Evolutionary conservation across 2,797 vertebrate species (phyloP), one percentile per base, ranked within the genome.

Genomic region (Saguinus oedipus): DNA sequence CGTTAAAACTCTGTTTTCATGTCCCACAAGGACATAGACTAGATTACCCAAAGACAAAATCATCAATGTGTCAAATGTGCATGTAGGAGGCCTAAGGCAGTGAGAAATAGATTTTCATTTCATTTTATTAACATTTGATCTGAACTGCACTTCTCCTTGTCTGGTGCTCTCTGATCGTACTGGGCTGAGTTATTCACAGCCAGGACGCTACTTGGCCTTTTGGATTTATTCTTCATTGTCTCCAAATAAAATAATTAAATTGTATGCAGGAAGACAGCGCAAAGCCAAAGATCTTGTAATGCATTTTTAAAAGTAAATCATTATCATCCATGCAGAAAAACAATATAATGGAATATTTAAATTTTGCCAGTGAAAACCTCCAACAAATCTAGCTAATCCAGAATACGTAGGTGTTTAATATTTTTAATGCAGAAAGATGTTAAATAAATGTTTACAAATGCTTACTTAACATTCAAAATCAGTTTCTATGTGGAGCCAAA

Each of bases 181-280:
- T n/a, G 19, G 17, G 53, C 91, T 95, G 82, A 90, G 89, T 76
- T 86, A 88, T 80, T 94, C 93, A 70, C 20, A 83, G 82, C 88
- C 87, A 76, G 48, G 92, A 70, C 64, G 44, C 59, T 79, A 87
- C 83, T 94, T 94, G 91, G 90, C 76, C 94, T 97, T 97, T 98
- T 33, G 82, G 19, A 95, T 55, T 39, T 97, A 96, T 93, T 96
- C 97, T 50, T 68, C 75, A 57, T 46, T 30, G 12, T 85, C 76
- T 97, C 93, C 75, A 20, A 72, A 92, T 88, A 94, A 97, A 92
- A 83, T 44, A 95, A 88, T 94, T 97, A 94, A 78, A 96, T 33
- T 84, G 74, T 86, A 83, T 50, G 95, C 26, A 95, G 74, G 91
- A 97, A 61, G 59, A 79, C 27, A 82, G 76, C 39, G 90, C 53